Conservation (phyloP, 2,888 invertebrate species). For the Oasisia sp. region DNA sequence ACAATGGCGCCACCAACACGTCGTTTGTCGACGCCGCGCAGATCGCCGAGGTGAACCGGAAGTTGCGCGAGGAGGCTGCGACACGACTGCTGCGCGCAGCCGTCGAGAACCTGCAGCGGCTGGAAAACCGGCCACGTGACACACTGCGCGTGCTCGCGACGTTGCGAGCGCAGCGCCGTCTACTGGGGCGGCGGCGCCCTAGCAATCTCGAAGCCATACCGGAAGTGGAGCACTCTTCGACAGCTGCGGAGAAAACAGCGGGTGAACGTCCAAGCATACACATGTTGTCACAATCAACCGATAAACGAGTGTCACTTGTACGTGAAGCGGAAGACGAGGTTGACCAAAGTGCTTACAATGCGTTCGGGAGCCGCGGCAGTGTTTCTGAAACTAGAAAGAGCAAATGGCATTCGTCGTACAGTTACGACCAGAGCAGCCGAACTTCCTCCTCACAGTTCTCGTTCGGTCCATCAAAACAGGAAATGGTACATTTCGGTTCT, state of each 20-base stretch:
- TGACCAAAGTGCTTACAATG: not conserved
- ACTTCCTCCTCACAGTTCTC: not conserved
- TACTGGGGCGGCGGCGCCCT: not conserved
- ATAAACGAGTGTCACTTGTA: not conserved
- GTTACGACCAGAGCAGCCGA: not conserved
- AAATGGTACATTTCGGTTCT: not conserved
- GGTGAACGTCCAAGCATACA: not conserved
- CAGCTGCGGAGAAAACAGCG: not conserved
- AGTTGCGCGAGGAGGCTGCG: not conserved
- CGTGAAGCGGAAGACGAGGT: not conserved
- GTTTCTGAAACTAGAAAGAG: not conserved
- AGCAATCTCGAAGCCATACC: not conserved
- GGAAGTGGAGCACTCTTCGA: not conserved
- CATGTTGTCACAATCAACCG: not conserved
- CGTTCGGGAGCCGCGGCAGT: not conserved
- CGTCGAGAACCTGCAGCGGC: slow-evolving; percentile 6
- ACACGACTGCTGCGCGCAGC: slow-evolving; percentile 2
- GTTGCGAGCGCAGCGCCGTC: not conserved
- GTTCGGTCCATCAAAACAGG: not conserved
- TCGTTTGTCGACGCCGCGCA: not conserved
- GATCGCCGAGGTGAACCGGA: not conserved
- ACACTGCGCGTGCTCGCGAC: not conserved
- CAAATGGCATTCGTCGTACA: not conserved
- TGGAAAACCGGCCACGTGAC: not conserved
- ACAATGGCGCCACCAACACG: not conserved